Base-by-base conservation (phyloP, 1,140 invertebrate genomes). In the Pseudomyrmex dendroicus region DNA sequence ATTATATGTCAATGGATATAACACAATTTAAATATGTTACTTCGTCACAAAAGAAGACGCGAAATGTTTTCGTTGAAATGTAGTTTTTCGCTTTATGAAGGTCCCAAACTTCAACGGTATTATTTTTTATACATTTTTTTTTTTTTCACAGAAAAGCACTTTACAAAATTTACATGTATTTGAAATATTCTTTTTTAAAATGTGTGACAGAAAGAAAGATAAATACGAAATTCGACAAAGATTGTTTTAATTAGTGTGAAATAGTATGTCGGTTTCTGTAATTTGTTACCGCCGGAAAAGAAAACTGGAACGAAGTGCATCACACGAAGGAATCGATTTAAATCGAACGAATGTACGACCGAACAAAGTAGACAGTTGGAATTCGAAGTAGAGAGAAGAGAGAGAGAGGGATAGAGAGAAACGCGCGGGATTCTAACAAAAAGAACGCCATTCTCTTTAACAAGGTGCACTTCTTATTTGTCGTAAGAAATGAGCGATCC, bases 381-480 rank as follows among this genome's bases (percentile, higher is more conserved):
- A 86, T 86, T 61, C 80, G 61, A 15, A 12, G 76, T 54, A 74
- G 66, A 63, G 72, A 77, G 35, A 35, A 35, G 35, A 35, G 35
- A 35, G 35, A 35, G 5, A 35, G 35, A 35, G 5, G 35, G 35
- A 35, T 35, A 35, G 35, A 35, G 35, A 35, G 35, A 35, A 35
- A 35, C 35, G 35, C 25, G 35, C 57, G 66, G 48, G 64, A 72
- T 76, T 74, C 77, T 76, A 77, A 76, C 74, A 87, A 88, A 83
- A 88, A 88, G 46, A 70, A 66, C 61, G 35, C 67, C 86, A 70
- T 85, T 85, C 86, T 66, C 82, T 57, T 86, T 86, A 76, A 86
- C 84, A 68, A 87, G 78, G 13, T 13, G 20, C 10, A 3, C 15
- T 68, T 78, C 48, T 68, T 78, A 22, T 25, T 78, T 52, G 52